Base-by-base conservation (phyloP, 2,888 invertebrate species). In the Drosophila kuntzei region DNA sequence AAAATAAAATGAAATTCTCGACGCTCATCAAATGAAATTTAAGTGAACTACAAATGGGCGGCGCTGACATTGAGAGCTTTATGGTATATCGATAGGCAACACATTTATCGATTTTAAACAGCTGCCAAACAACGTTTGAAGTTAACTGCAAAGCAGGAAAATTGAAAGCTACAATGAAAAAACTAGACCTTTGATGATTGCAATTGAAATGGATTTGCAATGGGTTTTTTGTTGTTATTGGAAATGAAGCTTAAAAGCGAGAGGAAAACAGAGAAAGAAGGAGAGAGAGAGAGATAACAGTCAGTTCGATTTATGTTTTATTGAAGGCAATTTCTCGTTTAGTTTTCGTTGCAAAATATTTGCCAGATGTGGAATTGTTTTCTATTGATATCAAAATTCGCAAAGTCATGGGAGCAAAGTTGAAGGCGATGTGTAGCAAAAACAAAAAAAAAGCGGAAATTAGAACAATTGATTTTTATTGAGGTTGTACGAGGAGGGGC, bases 241-340 rank as follows among this genome's bases (percentile, higher is more conserved):
- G 14, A 16, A 70, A 34, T 59, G 46, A 29, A 39, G 54, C 46
- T 51, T 47, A 34, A 37, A 41, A 59, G 39, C 37, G 37, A 49
- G 11, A 34, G 18, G 34, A 18, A 11, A 9, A 55, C 36, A 34
- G n/a, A 22, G 12, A 12, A 32, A 36, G 49, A 34, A 25, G 0
- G n/a, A 9, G 49, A 34, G 29, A 0, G n/a, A 9, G 20, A 8
- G 25, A 25, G 37, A 25, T 16, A 29, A 43, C 59, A 47, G 49
- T 44, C 39, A 46, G 47, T 63, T 79, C 80, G 65, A 87, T 82
- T 79, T 82, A 86, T 86, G 78, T 54, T 82, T 74, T 77, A 88
- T 82, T 82, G 64, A 80, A 67, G 80, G 51, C 86, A 88, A 86
- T 82, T 87, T 79, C 71, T 81, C 53, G 71, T 76, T 66, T 49